phyloP scores from a whole-genome alignment of 2,113 vertebrate genomes.

The Origma solitaria region DNA sequence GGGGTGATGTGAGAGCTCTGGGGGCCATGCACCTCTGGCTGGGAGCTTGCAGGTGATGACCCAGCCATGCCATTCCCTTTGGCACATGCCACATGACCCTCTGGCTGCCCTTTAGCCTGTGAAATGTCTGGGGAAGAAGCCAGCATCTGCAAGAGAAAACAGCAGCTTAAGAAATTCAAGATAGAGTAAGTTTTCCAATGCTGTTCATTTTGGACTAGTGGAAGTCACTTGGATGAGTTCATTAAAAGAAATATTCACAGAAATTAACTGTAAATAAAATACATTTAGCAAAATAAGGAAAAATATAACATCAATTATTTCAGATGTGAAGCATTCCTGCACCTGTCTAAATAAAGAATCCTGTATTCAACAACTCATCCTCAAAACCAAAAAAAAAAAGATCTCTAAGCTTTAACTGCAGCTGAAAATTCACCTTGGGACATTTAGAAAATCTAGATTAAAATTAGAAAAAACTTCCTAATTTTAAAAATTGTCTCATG shows the following conservation, averaged over 20 bases:
- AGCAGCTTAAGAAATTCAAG: background rate
- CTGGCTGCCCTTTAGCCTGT: background rate
- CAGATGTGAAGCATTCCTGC: background rate
- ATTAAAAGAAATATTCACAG: background rate
- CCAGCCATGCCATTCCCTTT: background rate
- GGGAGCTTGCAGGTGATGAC: background rate
- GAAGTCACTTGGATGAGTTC: background rate
- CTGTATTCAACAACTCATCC: background rate
- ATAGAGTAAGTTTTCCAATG: background rate
- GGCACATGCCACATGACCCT: background rate
- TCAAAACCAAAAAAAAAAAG: background rate
- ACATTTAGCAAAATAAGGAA: background rate
- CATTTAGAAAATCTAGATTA: background rate
- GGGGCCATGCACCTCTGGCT: background rate
- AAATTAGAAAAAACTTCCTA: fast-evolving
- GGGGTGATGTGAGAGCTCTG: background rate
- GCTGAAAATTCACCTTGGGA: background rate
- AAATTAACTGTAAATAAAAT: background rate
- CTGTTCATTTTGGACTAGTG: background rate
- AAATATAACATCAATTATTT: background rate
- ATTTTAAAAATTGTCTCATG: background rate
- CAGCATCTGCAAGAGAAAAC: background rate
- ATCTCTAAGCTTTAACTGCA: background rate
- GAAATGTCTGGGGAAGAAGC: background rate
- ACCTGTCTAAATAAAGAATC: background rate